These are phyloP conservation scores for Solenopsis invicta DNA, from an alignment of 1,140 invertebrate species.

Conservation along the genomic window DNA sequence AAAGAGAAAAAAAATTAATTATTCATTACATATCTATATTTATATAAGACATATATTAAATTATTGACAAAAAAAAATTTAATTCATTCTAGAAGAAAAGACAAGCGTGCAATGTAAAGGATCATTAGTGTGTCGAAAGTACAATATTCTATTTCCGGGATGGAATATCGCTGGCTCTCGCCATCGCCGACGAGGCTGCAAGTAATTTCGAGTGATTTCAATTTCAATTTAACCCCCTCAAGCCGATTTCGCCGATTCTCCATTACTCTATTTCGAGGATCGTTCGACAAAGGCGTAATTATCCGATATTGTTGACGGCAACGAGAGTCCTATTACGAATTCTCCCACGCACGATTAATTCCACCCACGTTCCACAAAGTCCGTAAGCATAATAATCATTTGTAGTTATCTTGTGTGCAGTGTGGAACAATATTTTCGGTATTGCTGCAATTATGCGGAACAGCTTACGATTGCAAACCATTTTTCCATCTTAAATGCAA, in stretches of 20 bases:
- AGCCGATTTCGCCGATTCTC: conserved; percentile 78
- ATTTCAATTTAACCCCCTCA: conserved; percentile 79
- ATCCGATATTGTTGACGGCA: conserved; percentile 76
- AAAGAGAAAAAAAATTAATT: conserved; percentile 3
- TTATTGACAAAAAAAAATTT: not conserved
- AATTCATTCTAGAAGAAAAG: not conserved
- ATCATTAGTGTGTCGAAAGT: conserved; percentile 39
- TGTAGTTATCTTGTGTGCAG: not conserved
- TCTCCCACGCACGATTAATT: conserved; percentile 62
- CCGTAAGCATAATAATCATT: conserved; percentile 41
- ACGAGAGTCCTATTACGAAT: conserved; percentile 72
- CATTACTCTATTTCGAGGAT: conserved; percentile 77
- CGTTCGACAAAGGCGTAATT: conserved; percentile 71
- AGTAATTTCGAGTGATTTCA: conserved; percentile 78
- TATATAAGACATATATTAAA: not conserved
- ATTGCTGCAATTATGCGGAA: conserved; percentile 9
- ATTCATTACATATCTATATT: not conserved
- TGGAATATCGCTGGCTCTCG: conserved; percentile 32
- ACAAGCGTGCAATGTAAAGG: not conserved
- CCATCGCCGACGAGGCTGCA: conserved; percentile 55
- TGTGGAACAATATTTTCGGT: not conserved
- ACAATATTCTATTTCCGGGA: conserved; percentile 69
- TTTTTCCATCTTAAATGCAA: not conserved
- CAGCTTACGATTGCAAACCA: not conserved
- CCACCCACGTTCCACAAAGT: conserved; percentile 41